A percentile compares a stretch with the other conserved stretches of the same genome.
These are phyloP conservation scores for Leptinotarsa defecta DNA, from an alignment of 1,140 invertebrate species.

Conservation along the genomic window DNA sequence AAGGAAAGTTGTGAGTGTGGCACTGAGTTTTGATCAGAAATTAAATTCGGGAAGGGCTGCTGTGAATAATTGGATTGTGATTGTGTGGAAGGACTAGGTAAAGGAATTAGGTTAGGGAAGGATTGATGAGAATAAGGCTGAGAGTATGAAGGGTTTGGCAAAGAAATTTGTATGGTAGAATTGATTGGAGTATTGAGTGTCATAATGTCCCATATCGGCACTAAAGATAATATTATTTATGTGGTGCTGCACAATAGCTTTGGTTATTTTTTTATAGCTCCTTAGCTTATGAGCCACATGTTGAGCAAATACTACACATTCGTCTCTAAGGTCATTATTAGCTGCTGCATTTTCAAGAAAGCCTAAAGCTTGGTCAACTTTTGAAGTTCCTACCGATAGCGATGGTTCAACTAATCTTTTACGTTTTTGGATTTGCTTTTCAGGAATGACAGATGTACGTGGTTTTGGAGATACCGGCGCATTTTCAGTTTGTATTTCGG, in stretches of 20 bases:
- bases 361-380: conserved; percentile 12
- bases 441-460: conserved; percentile 12
- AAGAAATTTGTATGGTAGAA: neutral
- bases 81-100: conserved; percentile 8
- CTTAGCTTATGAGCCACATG: conserved; percentile 21
- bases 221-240: neutral
- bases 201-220: neutral
- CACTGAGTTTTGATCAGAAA: conserved; percentile 6
- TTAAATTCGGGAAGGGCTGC: conserved; percentile 6
- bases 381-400: conserved; percentile 10
- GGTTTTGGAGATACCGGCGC: conserved; percentile 13
- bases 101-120: neutral
- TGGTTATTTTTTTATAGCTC: conserved; percentile 16
- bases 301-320: conserved; percentile 19
- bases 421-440: conserved; percentile 6
- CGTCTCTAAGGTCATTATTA: conserved; percentile 20
- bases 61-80: conserved; percentile 3
- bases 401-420: neutral
- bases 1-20: conserved; percentile 23
- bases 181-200: neutral
- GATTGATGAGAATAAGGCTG: conserved; percentile 2
- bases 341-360: conserved; percentile 23
- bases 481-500: conserved; percentile 14
- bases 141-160: neutral
- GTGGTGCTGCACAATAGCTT: neutral